These are phyloP conservation scores for Oxystoma pomonae DNA, from an alignment of 2,888 invertebrate species.

Conservation along the genomic window DNA sequence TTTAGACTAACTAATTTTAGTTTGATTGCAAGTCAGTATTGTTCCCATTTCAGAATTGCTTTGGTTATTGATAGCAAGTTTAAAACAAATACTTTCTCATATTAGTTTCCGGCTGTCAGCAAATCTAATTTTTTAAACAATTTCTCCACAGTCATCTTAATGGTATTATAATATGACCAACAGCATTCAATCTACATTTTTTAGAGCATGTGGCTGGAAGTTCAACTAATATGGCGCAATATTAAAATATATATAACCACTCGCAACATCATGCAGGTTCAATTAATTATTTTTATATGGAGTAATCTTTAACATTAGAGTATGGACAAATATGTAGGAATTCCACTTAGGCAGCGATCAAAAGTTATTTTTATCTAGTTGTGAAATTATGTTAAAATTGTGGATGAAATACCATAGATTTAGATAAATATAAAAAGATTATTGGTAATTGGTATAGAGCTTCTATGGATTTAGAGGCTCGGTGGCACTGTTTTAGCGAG, in stretches of 20 bases:
- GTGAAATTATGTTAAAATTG: neutral
- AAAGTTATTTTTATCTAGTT: neutral
- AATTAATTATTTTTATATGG: neutral
- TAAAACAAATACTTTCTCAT: neutral
- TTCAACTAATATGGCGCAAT: neutral
- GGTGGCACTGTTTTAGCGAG: too few species aligned
- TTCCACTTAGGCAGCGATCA: neutral
- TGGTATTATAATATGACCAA: neutral
- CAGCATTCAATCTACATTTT: neutral
- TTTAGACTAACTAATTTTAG: too few species aligned
- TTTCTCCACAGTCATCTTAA: neutral
- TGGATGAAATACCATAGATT: too few species aligned
- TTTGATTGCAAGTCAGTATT: too few species aligned
- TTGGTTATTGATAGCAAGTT: too few species aligned
- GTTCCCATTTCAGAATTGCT: too few species aligned
- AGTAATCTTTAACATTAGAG: neutral
- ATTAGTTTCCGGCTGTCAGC: neutral
- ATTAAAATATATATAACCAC: neutral
- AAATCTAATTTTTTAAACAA: neutral
- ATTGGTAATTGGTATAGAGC: too few species aligned
- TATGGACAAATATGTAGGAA: neutral
- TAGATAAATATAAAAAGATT: too few species aligned
- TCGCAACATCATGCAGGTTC: neutral
- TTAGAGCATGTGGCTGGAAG: neutral
- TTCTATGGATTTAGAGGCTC: too few species aligned